A percentile compares a stretch with the other conserved stretches of the same genome.
These are phyloP conservation scores for Pseudochaenichthys georgianus DNA, from an alignment of 2,797 vertebrate genomes.

Conservation along the genomic window DNA sequence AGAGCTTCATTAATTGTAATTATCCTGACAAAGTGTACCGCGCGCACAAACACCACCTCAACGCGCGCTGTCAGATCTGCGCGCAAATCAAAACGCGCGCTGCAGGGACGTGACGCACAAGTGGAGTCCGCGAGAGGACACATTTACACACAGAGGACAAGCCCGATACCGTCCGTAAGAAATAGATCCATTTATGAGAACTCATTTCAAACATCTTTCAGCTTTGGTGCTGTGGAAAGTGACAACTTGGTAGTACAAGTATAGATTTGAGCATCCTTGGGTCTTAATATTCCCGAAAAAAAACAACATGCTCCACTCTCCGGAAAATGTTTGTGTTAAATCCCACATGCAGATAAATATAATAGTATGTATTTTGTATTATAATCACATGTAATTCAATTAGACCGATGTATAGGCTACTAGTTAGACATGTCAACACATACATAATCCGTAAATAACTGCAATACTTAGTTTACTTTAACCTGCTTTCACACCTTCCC, in stretches of 20 bases:
- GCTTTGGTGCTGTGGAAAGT: constrained; percentile 1
- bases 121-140: constrained; percentile 9
- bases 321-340: not conserved
- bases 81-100: constrained; percentile 36
- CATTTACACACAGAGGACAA: not conserved
- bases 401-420: no score
- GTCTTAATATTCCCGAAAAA: not conserved
- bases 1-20: constrained; percentile 44
- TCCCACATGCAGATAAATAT: not conserved
- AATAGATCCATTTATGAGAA: not conserved
- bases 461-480: no score
- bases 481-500: no score
- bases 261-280: not conserved
- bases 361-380: not conserved
- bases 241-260: not conserved
- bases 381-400: not conserved
- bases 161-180: not conserved
- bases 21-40: constrained; percentile 43
- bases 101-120: constrained; percentile 28
- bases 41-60: constrained; percentile 30
- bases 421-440: no score
- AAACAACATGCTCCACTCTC: not conserved
- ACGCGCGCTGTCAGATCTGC: constrained; percentile 30
- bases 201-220: not conserved
- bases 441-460: no score